Conservation (phyloP, 2,888 invertebrate species). For the Dicycla oo region DNA sequence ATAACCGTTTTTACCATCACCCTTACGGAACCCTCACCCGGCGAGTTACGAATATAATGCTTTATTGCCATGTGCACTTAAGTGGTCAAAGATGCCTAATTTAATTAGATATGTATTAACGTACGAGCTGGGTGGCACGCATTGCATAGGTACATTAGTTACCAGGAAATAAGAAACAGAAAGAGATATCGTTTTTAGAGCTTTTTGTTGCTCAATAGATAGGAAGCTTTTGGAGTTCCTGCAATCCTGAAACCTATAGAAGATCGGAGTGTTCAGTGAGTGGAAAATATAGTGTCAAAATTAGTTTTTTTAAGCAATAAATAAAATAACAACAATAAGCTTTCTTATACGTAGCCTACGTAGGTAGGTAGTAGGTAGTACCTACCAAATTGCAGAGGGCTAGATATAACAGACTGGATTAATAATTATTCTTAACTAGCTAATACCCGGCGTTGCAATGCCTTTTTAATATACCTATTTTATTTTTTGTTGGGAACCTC, state of each 20-base stretch:
- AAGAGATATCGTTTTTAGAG: slow-evolving; percentile 32
- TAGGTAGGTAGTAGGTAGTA: too few species aligned
- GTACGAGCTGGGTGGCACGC: slow-evolving; percentile 53
- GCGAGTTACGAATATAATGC: slow-evolving; percentile 38
- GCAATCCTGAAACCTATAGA: not conserved
- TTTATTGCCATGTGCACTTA: slow-evolving; percentile 62
- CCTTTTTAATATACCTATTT: too few species aligned
- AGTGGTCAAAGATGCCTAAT: slow-evolving; percentile 63
- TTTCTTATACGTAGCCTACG: too few species aligned
- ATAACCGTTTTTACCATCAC: not conserved
- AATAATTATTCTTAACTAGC: too few species aligned
- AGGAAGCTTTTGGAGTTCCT: not conserved
- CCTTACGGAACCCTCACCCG: slow-evolving; percentile 34
- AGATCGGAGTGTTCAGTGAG: not conserved
- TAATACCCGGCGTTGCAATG: too few species aligned
- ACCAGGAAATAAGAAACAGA: slow-evolving; percentile 46
- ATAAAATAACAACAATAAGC: not conserved
- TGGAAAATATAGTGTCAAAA: not conserved
- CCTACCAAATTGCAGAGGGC: not conserved
- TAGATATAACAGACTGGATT: too few species aligned
- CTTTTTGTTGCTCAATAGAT: slow-evolving; percentile 16
- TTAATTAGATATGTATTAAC: slow-evolving; percentile 62
- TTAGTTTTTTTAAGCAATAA: not conserved
- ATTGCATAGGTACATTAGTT: too few species aligned
- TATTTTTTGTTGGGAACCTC: too few species aligned